Base-by-base conservation (phyloP, 2,113 vertebrate genomes). In the Bubo scandiacus region DNA sequence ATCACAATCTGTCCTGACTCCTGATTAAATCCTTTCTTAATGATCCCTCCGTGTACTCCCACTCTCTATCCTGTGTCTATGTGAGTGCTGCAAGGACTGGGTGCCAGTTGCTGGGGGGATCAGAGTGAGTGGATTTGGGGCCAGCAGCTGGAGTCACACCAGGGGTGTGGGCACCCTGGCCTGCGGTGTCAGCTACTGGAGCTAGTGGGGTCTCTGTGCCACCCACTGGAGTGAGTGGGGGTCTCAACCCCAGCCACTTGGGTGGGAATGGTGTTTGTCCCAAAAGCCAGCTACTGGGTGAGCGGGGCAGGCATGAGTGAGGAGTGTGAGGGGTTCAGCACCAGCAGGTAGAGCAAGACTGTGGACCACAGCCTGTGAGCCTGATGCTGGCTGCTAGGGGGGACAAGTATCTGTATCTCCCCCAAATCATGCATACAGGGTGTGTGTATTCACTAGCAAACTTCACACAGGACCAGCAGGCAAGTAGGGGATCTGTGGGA, bases 361-460 rank as follows among this genome's bases (percentile, higher is more conserved):
- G 1, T 19, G 43, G 52, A 25, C 65, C 38, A 30, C 2, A 43
- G 20, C 9, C 38, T 18, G 12, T 15, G 30, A 47, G 36, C 21
- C 67, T 63, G 32, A 5, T 67, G 58, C 34, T 9, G 4, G 49
- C 59, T 75, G 40, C 67, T 80, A 52, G 8, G 13, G 15, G 12
- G 10, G 2, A 2, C 12, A 10, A 6, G 2, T 15, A 22, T 6
- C 70, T 42, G 6, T 38, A 21, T 26, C 9, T 75, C 10, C 36
- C 29, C 8, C 26, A 84, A 2, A 57, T 18, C 23, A 3, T 0
- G 1, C 5, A 7, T 8, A 3, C 9, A 7, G 19, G 10, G 2
- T 10, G 4, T 34, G 25, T 40, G 54, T 10, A 27, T 43, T 65
- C 49, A 23, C 54, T 8, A 38, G 15, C 18, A 81, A 74, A 70